A percentile compares a stretch with the other conserved stretches of the same genome.
Evolutionary conservation across 2,888 invertebrate genomes (phyloP).

Genomic region (Meganola albula): DNA sequence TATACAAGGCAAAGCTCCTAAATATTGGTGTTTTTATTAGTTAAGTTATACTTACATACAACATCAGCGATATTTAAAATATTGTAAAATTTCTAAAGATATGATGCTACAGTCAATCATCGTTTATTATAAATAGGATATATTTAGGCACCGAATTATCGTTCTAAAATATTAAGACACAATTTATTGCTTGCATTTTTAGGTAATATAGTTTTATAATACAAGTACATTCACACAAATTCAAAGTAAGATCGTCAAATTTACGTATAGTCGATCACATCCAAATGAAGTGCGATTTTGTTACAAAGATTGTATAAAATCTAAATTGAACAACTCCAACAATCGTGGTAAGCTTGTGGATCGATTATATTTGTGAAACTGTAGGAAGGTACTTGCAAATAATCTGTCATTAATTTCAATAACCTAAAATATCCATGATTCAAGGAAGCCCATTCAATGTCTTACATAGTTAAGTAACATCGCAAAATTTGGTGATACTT

Average conservation of each 20-base stretch:
- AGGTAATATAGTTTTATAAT: too few relatives aligned
- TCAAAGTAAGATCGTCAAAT: too few relatives aligned
- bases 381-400: too few relatives aligned
- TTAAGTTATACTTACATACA: conserved; percentile 17
- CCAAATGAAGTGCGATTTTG: too few relatives aligned
- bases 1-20: conserved; percentile 28
- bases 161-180: conserved; percentile 26
- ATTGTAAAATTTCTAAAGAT: conserved; percentile 23
- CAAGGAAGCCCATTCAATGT: conserved; percentile 59
- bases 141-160: conserved; percentile 27
- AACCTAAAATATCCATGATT: conserved; percentile 37
- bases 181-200: conserved; percentile 28
- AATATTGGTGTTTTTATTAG: conserved; percentile 28
- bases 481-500: conserved; percentile 34
- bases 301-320: too few relatives aligned
- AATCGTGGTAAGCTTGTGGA: too few relatives aligned
- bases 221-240: too few relatives aligned
- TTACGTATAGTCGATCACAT: too few relatives aligned
- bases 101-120: conserved; percentile 19
- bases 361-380: too few relatives aligned
- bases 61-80: conserved; percentile 15
- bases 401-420: too few relatives aligned
- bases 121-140: conserved; percentile 15
- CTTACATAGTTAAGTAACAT: conserved; percentile 46
- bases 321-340: too few relatives aligned